Evolutionary conservation across 30 jellyfish, hydroid and myxozoan genomes (phyloP), one percentile per base, ranked within the genome.

Genomic region (Aurelia coerulea): DNA sequence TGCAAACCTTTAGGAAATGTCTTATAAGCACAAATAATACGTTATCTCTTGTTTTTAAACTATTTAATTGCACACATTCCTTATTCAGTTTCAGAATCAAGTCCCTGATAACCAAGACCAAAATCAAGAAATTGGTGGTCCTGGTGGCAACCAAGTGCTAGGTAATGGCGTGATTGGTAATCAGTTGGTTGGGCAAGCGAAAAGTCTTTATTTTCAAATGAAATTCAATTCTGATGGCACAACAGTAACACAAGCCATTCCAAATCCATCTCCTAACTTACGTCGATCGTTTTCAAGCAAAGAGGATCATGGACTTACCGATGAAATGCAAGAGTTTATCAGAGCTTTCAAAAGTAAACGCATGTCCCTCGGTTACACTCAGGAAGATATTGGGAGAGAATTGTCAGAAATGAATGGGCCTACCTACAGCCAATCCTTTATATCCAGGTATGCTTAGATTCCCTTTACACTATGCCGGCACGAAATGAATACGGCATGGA

Each of bases 341-440:
- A 91, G 74, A 52, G 93, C 74, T 39, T 95, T 95, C 82, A 95
- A 95, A 81, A 77, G 88, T 34, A 79, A 96, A 59, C 50, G 99
- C 31, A 96, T 95, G 91, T 53, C 95, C 19, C 84, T 95, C 10
- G 99, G 99, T 10, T 89, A 90, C 86, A 95, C 97, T 2, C 99
- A 95, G 63, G 99, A 95, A 53, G 99, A 95, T 82, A 97, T 95
- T 58, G 99, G 99, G 32, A 74, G 93, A 64, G 99, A 95, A 83
- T 69, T 95, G 32, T 95, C 99, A 10, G 99, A 91, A 60, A 91
- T 95, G 90, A 95, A 95, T 64, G 99, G 99, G 13, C 99, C 99
- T 15, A 73, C 99, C 5, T 95, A 95, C 92, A 95, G 99, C 66
- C 99, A 95, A 42, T 95, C 99, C 29, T 87, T 95, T 59, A 95